Evolutionary conservation across 1,140 invertebrate genomes (phyloP).

Genomic region (Euura lappo): DNA sequence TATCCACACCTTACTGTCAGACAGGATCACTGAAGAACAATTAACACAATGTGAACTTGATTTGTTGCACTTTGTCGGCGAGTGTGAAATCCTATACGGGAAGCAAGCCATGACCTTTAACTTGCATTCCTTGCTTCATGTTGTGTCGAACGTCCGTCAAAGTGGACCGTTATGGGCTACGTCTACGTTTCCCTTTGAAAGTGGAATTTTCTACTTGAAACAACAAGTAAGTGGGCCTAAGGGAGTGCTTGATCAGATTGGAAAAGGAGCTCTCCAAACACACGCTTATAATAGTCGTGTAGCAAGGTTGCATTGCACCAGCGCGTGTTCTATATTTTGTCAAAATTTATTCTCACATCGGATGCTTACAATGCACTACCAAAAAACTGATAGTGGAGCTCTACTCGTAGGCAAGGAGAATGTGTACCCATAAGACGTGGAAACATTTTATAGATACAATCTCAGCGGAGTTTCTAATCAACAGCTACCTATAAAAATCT

Average conservation of each 20-base stretch:
- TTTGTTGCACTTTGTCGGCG: constrained; percentile 16
- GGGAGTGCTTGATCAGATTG: constrained; percentile 16
- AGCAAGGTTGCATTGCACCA: too few relatives aligned
- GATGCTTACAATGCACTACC: not conserved
- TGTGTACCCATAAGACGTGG: too few relatives aligned
- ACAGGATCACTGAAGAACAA: constrained; percentile 26
- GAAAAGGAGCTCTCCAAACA: constrained; percentile 8
- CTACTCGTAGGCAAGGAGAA: too few relatives aligned
- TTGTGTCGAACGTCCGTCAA: constrained; percentile 19
- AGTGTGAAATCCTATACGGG: constrained; percentile 25
- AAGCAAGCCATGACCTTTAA: constrained; percentile 28
- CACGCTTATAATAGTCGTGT: too few relatives aligned
- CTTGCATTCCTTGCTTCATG: constrained; percentile 25
- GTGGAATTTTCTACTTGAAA: constrained; percentile 15
- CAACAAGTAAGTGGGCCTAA: constrained; percentile 16
- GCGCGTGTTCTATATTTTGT: too few relatives aligned
- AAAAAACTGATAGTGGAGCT: not conserved
- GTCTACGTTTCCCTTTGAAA: constrained; percentile 33
- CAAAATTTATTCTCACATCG: constrained; percentile 9
- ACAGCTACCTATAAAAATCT: too few relatives aligned
- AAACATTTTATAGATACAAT: not conserved
- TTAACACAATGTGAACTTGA: constrained; percentile 29
- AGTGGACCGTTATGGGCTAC: constrained; percentile 25
- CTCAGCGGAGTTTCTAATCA: not conserved
- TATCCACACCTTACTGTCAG: constrained; percentile 25